phyloP scores from a whole-genome alignment of 2,797 vertebrate species.

The Pipistrellus nathusii region DNA sequence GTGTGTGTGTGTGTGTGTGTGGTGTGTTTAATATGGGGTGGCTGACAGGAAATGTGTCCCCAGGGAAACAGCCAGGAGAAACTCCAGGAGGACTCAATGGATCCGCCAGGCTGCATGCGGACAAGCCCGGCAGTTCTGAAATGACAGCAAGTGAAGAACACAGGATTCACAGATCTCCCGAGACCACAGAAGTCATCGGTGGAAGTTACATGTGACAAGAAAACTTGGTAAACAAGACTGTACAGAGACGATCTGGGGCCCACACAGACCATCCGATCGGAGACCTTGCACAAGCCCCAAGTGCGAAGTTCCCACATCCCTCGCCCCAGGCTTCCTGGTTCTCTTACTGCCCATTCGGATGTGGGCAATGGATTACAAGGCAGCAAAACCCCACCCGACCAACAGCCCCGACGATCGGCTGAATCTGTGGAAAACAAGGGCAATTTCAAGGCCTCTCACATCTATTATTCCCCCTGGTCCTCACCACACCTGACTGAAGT shows the following conservation, averaged over 20 bases:
- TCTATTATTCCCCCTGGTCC: not conserved
- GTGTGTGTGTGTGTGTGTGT: not conserved
- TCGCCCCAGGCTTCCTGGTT: not conserved
- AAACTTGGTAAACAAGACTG: not conserved
- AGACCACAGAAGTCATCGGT: not conserved
- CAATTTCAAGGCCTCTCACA: not conserved
- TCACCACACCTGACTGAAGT: not conserved
- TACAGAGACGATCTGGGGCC: not conserved
- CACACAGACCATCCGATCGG: not conserved
- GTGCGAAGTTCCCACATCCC: not conserved
- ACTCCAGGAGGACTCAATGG: not conserved
- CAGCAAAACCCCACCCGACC: not conserved
- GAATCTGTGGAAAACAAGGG: not conserved
- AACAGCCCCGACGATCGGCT: not conserved
- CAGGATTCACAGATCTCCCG: not conserved
- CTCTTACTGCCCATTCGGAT: not conserved
- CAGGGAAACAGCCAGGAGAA: not conserved
- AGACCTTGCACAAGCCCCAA: not conserved
- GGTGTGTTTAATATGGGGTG: not conserved
- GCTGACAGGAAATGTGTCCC: conserved; percentile 27
- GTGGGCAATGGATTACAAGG: rapidly evolving
- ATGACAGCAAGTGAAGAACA: conserved; percentile 40
- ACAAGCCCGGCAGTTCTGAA: not conserved
- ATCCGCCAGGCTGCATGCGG: not conserved
- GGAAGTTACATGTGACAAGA: not conserved